Percentiles rank a stretch among this genome's conserved stretches.
Conservation (phyloP, 2,888 invertebrate species). For the Acanthosepion lycidas region DNA sequence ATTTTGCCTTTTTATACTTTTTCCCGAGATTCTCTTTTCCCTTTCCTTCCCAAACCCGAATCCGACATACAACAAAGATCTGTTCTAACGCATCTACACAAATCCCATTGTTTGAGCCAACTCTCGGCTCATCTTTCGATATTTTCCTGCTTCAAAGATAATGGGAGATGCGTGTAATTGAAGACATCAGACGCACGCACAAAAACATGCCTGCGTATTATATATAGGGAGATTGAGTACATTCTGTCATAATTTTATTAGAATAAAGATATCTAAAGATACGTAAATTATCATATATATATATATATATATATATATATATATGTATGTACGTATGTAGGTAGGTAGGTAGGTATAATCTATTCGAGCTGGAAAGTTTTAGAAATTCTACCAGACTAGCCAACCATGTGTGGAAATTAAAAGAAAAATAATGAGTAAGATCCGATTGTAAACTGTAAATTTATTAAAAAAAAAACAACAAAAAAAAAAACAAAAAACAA, state of each 20-base stretch:
- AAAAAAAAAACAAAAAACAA: no score
- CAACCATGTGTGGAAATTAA: no score
- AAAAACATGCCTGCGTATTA: neutral
- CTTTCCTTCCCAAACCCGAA: neutral
- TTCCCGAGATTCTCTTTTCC: conserved; percentile 6
- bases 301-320: neutral
- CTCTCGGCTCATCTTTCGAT: neutral
- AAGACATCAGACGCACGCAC: neutral
- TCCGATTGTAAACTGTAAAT: no score
- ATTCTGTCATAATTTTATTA: no score
- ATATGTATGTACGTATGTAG: neutral
- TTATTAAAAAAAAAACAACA: no score
- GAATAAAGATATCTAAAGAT: neutral
- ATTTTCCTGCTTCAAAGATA: neutral
- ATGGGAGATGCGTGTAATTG: neutral
- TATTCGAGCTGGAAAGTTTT: no score
- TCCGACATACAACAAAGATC: neutral
- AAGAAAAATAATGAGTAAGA: no score
- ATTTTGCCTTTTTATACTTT: neutral
- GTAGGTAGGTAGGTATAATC: neutral
- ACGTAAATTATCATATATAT: neutral
- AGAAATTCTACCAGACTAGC: no score
- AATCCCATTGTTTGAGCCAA: neutral
- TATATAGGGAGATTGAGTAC: neutral
- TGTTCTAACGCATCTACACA: conserved; percentile 2